Evolutionary conservation across 2,888 invertebrate genomes (phyloP).

Genomic region (Acrocera orbiculus): DNA sequence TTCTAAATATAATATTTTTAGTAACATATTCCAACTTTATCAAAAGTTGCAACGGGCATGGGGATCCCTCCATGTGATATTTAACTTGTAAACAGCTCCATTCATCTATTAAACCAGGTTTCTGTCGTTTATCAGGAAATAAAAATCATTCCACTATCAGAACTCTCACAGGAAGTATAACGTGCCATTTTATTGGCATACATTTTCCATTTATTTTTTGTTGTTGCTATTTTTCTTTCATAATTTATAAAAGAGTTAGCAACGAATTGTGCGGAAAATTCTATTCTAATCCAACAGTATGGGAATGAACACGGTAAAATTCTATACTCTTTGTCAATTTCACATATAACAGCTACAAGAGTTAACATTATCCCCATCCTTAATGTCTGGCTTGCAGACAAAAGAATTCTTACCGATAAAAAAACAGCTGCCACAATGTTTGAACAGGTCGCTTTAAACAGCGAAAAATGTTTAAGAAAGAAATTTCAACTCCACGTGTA

Average conservation of each 20-base stretch:
- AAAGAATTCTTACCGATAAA: conserved; percentile 9
- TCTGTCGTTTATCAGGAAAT: too few species aligned
- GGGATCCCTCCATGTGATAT: too few species aligned
- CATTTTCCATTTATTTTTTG: conserved; percentile 9
- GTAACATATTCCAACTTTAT: too few species aligned
- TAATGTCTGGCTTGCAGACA: conserved; percentile 10
- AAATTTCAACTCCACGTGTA: too few species aligned
- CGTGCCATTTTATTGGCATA: conserved; percentile 10
- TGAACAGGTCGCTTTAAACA: conserved; percentile 5
- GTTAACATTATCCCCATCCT: conserved; percentile 7
- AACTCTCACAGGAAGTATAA: conserved; percentile 11
- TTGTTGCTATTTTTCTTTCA: conserved; percentile 8
- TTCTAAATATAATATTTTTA: too few species aligned
- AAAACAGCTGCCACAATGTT: conserved; percentile 6
- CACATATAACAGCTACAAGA: conserved; percentile 8
- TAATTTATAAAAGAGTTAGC: conserved; percentile 13
- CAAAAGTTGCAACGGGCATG: too few species aligned
- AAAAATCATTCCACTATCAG: conserved; percentile 5
- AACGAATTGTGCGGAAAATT: conserved; percentile 13
- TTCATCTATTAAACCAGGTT: too few species aligned
- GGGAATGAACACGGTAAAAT: conserved; percentile 9
- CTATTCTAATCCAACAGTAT: conserved; percentile 8
- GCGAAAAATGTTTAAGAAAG: conserved; percentile 1
- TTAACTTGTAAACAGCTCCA: too few species aligned
- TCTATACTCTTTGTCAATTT: conserved; percentile 12